A percentile compares a stretch with the other conserved stretches of the same genome.
These are phyloP conservation scores for Polymixis lichenea DNA, from an alignment of 2,888 invertebrate species.

Conservation along the genomic window DNA sequence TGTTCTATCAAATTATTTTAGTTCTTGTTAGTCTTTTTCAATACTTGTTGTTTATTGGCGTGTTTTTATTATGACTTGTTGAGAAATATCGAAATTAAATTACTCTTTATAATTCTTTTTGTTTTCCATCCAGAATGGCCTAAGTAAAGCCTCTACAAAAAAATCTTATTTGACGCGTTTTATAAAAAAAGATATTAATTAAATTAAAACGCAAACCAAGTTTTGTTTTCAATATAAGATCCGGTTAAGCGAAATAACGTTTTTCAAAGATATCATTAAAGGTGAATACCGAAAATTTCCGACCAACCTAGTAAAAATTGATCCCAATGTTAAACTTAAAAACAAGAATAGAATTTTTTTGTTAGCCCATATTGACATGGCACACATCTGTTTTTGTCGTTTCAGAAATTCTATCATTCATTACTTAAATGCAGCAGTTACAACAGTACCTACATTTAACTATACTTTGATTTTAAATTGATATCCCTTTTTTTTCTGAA, in stretches of 20 bases:
- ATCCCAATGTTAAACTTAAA: neutral
- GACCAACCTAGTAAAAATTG: neutral
- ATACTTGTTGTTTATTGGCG: no score
- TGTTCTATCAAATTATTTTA: neutral
- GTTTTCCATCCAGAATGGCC: neutral
- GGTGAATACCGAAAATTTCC: neutral
- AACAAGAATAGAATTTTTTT: no score
- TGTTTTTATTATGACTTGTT: neutral
- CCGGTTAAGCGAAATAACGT: neutral
- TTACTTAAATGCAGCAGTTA: neutral
- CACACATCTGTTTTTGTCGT: conserved; percentile 3
- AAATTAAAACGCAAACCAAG: neutral
- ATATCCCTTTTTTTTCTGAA: neutral
- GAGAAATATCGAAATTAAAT: neutral
- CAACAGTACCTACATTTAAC: neutral
- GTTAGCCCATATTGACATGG: neutral
- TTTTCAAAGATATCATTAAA: no score
- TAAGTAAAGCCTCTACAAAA: no score
- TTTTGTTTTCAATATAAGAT: neutral
- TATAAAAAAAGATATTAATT: neutral
- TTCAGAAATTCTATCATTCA: neutral
- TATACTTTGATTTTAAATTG: neutral
- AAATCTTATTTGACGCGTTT: no score
- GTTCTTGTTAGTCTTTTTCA: neutral
- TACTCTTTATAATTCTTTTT: neutral